Conservation (phyloP, 2,888 invertebrate species). For the Petrolisthes manimaculis region DNA sequence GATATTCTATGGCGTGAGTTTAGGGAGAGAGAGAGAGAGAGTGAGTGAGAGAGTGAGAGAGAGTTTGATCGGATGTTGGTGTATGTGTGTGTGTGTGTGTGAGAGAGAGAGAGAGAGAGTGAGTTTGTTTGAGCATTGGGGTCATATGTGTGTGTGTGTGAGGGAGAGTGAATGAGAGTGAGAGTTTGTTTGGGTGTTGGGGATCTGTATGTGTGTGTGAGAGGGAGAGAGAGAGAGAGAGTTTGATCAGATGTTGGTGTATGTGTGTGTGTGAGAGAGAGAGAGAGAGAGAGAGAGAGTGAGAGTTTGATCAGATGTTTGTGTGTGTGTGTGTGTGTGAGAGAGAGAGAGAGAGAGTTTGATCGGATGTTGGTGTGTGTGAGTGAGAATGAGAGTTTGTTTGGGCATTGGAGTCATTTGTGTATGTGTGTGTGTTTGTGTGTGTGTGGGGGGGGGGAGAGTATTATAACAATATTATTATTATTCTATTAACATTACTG, state of each 20-base stretch:
- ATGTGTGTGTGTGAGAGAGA: no score
- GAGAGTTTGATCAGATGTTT: neutral
- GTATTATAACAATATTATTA: no score
- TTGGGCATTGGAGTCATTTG: neutral
- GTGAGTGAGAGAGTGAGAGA: no score
- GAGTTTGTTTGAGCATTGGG: neutral
- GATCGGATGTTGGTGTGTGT: neutral
- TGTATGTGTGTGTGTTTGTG: neutral
- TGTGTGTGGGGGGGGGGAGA: neutral
- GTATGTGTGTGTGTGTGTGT: neutral
- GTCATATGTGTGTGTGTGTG: no score
- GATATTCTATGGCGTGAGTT: slow-evolving; percentile 88
- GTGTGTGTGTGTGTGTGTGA: neutral
- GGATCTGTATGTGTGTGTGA: no score
- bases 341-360: no score
- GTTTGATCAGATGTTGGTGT: neutral
- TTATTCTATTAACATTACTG: no score
- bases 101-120: neutral
- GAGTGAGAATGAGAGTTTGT: neutral
- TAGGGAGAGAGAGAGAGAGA: neutral
- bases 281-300: no score
- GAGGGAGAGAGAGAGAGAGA: no score
- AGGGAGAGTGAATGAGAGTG: no score
- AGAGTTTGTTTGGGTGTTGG: no score
- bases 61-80: no score